A percentile compares a stretch with the other conserved stretches of the same genome.
phyloP scores from a whole-genome alignment of 2,113 vertebrate genomes.

The Anguilla japonica region DNA sequence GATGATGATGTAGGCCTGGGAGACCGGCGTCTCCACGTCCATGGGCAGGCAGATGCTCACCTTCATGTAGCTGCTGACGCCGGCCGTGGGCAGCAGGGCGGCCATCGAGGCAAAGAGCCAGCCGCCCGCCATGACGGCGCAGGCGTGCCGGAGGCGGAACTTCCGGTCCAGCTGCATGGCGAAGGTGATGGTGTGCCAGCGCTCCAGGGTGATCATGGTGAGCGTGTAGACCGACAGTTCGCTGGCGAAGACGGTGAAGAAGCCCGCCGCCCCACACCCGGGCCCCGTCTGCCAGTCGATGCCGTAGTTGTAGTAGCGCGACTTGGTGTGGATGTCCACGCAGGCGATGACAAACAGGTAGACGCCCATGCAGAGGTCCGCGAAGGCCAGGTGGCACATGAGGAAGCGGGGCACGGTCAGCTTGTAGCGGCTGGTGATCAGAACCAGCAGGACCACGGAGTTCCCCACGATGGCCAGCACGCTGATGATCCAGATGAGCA shows the following conservation, averaged over 20 bases:
- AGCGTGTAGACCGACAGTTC: conserved; percentile 92
- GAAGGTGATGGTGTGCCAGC: conserved; percentile 95
- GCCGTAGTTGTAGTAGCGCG: conserved; percentile 88
- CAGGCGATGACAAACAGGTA: conserved; percentile 89
- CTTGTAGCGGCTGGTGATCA: conserved; percentile 83
- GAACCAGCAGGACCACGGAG: conserved; percentile 76
- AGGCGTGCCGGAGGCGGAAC: conserved; percentile 81
- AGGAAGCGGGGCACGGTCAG: conserved; percentile 92
- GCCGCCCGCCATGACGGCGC: conserved; percentile 78
- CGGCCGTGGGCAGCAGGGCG: conserved; percentile 79
- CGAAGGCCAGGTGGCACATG: conserved; percentile 96
- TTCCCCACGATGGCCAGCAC: conserved; percentile 88
- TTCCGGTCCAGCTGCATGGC: conserved; percentile 88
- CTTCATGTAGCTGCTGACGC: conserved; percentile 93
- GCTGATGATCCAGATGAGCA: conserved; percentile 91
- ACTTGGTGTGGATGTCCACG: conserved; percentile 82
- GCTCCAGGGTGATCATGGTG: conserved; percentile 88
- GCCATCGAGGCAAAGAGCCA: conserved; percentile 84
- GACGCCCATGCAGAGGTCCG: conserved; percentile 93
- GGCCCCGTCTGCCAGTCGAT: conserved; percentile 91
- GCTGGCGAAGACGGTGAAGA: conserved; percentile 93
- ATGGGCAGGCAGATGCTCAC: conserved; percentile 95
- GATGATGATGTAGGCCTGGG: conserved; percentile 83
- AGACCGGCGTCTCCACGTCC: conserved; percentile 80
- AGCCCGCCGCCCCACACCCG: conserved; percentile 85